Conservation (phyloP, 2,797 vertebrate species). For the Sebastolobus alascanus region DNA sequence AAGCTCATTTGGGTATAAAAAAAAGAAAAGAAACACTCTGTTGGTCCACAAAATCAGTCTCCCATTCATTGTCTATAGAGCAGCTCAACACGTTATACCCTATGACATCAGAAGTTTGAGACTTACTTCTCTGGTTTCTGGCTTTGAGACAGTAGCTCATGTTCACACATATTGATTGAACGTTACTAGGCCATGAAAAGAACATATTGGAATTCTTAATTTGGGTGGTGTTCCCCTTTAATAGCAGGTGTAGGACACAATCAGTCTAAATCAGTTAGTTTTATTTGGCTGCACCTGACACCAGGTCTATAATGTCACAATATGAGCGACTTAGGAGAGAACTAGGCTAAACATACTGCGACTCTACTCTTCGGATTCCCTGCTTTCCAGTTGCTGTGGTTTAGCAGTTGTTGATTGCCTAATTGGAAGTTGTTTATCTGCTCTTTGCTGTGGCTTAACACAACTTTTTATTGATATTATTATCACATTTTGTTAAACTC, state of each 20-base stretch:
- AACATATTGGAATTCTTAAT: no score
- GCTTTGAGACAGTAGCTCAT: no score
- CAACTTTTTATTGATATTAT: slow-evolving; percentile 13
- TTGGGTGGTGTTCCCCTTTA: no score
- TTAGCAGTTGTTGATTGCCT: slow-evolving; percentile 17
- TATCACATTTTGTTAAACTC: slow-evolving; percentile 17
- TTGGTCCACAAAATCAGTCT: no score
- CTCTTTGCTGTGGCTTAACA: slow-evolving; percentile 1
- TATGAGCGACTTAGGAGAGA: neutral
- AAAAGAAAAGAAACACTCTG: no score
- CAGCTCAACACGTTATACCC: no score
- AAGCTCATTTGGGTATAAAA: no score
- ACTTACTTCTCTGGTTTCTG: no score
- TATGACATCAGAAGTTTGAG: no score
- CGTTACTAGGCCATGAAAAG: no score
- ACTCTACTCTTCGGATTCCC: neutral
- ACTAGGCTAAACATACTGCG: neutral
- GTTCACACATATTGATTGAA: no score
- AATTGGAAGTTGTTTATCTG: slow-evolving; percentile 1
- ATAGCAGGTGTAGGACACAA: neutral
- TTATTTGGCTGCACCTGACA: slow-evolving; percentile 10
- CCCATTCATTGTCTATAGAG: no score
- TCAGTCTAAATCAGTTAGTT: slow-evolving; percentile 1
- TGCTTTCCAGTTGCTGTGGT: slow-evolving; percentile 17
- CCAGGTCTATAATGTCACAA: neutral